Base-by-base conservation (phyloP, 2,888 invertebrate genomes). In the Volucella zonaria region DNA sequence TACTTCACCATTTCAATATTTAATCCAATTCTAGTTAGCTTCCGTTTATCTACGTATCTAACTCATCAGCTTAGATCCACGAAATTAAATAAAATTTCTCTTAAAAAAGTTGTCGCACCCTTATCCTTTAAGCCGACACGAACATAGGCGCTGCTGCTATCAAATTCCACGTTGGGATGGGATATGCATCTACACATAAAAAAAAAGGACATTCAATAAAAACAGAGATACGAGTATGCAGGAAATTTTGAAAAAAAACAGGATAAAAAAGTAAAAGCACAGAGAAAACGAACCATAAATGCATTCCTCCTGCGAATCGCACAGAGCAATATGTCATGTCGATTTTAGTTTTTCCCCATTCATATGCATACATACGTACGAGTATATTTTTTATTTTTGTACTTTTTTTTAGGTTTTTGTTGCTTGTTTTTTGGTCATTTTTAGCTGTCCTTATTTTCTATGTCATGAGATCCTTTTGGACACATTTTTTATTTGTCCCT, bases 251-350 rank as follows among this genome's bases (percentile, higher is more conserved):
- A 54, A 54, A 45, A n/a, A 43, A 14, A 4, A 38, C 11, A 61
- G 4, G 49, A 66, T 59, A 67, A 67, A 67, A 10, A 49, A 23
- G n/a, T 31, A 59, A 18, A 18, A 9, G 40, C 38, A 10, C 45
- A 52, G 12, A 42, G 18, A 45, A 49, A 23, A 67, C 70, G 11
- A 70, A 45, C 68, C 62, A 79, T 74, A 74, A 83, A 83, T 83
- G 80, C 70, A 80, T 66, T 80, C 62, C 64, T 70, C 58, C 70
- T 82, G 77, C 67, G 61, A 62, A 31, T 79, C 68, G 64, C 70
- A 70, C 70, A 58, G 66, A 80, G 83, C 83, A 83, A 80, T 83
- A 80, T 83, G 83, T 83, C 80, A 83, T 80, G 75, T 61, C 83
- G 83, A 83, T 79, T 83, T 71, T 75, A 75, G 80, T 80, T 83